Percentiles rank a stretch among this genome's conserved stretches.
Conservation (phyloP, 2,113 vertebrate genomes). For the Centropus bengalensis region DNA sequence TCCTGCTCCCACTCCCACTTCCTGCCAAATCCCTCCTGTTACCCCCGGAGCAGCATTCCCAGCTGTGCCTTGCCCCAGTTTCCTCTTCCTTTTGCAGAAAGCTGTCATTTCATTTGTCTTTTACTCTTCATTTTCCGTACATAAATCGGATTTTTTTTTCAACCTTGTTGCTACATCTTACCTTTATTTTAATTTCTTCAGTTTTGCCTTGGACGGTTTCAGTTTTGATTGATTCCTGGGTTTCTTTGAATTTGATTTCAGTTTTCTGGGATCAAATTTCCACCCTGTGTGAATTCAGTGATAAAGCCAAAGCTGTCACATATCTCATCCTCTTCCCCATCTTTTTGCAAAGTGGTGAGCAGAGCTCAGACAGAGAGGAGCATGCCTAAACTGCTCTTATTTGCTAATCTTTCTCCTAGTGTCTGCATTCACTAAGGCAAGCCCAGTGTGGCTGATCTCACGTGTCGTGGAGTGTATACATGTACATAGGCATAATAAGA, state of each 20-base stretch:
- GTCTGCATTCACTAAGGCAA: background rate
- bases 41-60: background rate
- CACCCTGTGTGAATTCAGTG: background rate
- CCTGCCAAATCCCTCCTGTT: background rate
- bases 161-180: background rate
- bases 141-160: background rate
- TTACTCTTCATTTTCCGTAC: background rate
- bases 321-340: background rate
- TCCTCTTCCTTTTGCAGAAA: background rate
- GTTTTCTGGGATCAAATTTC: background rate
- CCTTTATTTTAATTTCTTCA: background rate
- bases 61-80: background rate
- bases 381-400: background rate
- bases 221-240: background rate
- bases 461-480: background rate
- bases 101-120: slow-evolving; percentile 1
- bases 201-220: background rate
- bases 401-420: background rate
- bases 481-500: background rate
- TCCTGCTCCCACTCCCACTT: background rate
- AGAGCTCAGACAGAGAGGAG: background rate
- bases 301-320: background rate
- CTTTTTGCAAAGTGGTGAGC: background rate
- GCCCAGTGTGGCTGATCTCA: background rate
- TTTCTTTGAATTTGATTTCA: background rate